Base-by-base conservation (phyloP, 2,113 vertebrate genomes). In the Candoia aspera region DNA sequence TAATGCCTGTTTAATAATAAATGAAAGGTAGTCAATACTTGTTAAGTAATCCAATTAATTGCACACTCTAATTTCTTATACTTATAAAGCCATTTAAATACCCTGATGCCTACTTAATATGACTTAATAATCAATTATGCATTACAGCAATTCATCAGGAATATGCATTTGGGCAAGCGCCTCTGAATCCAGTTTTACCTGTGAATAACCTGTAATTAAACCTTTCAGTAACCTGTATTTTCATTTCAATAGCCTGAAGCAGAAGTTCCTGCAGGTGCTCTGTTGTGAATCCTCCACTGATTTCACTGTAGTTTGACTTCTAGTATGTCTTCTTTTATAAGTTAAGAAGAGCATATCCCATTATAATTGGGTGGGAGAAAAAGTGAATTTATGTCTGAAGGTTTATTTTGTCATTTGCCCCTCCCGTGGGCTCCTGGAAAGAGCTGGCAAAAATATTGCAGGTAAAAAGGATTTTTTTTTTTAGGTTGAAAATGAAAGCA, bases 1-100 rank as follows among this genome's bases (percentile, higher is more conserved):
- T 21, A 94, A 97, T 58, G 84, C 92, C 94, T 92, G 92, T 68
- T 91, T 94, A 96, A 90, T 94, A 94, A 92, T 55, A 62, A 95
- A 94, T 91, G 96, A 96, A 95, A 91, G 88, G 62, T 96, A 96
- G 97, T 97, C 94, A 8, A 96, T 93, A 93, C 95, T 95, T 92
- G 89, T 90, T 92, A 92, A 96, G 92, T 57, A 95, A 95, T 93
- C 93, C 92, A 97, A 90, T 95, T 97, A 88, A 92, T 83, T 83
- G 90, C 95, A 79, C 17, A 94, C 95, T 93, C 89, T 89, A 95
- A 91, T 96, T 97, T 95, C 86, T 64, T 91, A 54, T 86, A 53
- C 93, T 89, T 90, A 64, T 37, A 37, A 84, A 93, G 88, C 83
- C 93, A 84, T 91, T 95, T 88, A 93, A 93, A 94, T 88, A 94